Evolutionary conservation across 2,113 vertebrate genomes (phyloP).

Genomic region (Sebastes schlegelii): DNA sequence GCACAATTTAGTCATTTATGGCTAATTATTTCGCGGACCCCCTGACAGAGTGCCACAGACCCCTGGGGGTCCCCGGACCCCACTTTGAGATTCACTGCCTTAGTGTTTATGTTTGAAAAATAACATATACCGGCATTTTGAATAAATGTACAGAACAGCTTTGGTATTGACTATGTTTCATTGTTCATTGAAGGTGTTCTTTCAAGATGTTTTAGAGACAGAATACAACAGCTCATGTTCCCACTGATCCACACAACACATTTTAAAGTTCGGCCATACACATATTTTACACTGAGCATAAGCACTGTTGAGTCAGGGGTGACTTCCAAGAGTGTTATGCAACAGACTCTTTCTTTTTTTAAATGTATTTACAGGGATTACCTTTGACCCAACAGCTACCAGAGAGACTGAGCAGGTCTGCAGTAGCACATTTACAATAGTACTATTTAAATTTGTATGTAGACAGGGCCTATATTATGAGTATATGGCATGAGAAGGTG

Average conservation of each 20-base stretch:
- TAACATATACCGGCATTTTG: too few species aligned
- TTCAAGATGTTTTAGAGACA: too few species aligned
- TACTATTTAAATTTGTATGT: not conserved
- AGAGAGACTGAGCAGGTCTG: slow-evolving; percentile 3
- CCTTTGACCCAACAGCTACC: not conserved
- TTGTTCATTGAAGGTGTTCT: too few species aligned
- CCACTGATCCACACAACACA: not conserved
- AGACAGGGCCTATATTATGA: not conserved
- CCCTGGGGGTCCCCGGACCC: too few species aligned
- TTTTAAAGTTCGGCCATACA: not conserved
- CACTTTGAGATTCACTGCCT: too few species aligned
- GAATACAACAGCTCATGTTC: not conserved
- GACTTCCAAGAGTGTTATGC: not conserved
- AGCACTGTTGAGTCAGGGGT: not conserved
- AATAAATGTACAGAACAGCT: too few species aligned
- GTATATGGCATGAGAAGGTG: slow-evolving; percentile 15
- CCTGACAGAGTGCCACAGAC: too few species aligned
- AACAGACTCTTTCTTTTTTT: not conserved
- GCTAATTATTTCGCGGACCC: too few species aligned
- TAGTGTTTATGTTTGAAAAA: too few species aligned
- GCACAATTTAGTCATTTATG: too few species aligned
- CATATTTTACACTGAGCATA: not conserved
- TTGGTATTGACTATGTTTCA: too few species aligned
- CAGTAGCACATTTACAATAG: not conserved
- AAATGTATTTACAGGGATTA: not conserved